These are phyloP conservation scores for Phocoena phocoena DNA, from an alignment of 2,113 vertebrate species.

Conservation along the genomic window DNA sequence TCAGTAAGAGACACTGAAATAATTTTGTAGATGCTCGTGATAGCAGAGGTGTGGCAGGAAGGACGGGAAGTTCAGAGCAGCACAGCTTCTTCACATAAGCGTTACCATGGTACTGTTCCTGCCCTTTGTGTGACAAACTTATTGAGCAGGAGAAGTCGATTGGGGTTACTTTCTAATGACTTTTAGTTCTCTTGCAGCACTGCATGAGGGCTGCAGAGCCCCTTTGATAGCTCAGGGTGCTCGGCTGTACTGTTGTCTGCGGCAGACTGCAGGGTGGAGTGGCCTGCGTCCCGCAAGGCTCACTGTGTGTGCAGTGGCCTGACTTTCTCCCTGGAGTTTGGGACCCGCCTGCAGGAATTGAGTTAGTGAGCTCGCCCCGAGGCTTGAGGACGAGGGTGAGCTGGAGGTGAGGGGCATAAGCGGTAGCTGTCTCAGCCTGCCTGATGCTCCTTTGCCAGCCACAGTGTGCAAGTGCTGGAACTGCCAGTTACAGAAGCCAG, in stretches of 20 bases:
- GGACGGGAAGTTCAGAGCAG: not conserved
- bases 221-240: not conserved
- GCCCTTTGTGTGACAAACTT: not conserved
- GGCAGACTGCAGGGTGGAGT: not conserved
- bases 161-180: not conserved
- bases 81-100: not conserved
- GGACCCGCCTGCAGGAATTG: not conserved
- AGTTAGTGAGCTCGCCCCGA: not conserved
- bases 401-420: not conserved
- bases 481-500: not conserved
- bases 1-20: not conserved
- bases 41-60: not conserved
- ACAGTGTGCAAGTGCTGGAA: accelerated
- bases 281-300: not conserved
- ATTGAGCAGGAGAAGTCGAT: not conserved
- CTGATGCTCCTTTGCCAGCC: not conserved
- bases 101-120: not conserved
- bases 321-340: not conserved
- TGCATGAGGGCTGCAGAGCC: not conserved
- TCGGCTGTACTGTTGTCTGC: accelerated
- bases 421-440: accelerated
- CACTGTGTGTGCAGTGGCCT: not conserved
- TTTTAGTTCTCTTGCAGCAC: not conserved
- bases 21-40: not conserved
- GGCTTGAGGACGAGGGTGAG: not conserved